A percentile compares a stretch with the other conserved stretches of the same genome.
These are phyloP conservation scores for Pimephales promelas DNA, from an alignment of 2,113 vertebrate species.

Conservation along the genomic window DNA sequence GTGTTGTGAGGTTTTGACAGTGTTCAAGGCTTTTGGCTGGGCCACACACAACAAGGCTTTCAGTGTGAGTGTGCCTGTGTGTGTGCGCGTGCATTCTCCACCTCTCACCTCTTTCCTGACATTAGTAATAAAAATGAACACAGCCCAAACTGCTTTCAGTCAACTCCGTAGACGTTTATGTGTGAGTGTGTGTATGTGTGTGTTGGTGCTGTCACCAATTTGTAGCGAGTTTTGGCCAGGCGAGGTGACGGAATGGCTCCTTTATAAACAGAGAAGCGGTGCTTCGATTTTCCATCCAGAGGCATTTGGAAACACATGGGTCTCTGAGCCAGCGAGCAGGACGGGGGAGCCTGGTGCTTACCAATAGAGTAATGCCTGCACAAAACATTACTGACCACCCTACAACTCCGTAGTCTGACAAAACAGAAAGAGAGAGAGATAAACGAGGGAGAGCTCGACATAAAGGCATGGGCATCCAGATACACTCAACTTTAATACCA, in stretches of 20 bases:
- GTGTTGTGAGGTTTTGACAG: constrained; percentile 24
- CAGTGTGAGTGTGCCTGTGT: constrained; percentile 39
- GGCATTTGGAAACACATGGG: constrained; percentile 81
- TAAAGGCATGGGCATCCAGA: constrained; percentile 47
- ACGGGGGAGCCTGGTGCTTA: constrained; percentile 52
- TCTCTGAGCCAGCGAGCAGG: constrained; percentile 64
- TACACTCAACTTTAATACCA: neutral
- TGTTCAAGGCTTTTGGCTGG: neutral
- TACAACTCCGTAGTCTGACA: neutral
- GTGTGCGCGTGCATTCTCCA: constrained; percentile 44
- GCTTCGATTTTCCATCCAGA: constrained; percentile 77
- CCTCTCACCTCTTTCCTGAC: constrained; percentile 60
- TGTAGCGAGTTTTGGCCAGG: constrained; percentile 66
- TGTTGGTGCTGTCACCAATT: constrained; percentile 74
- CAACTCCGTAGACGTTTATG: constrained; percentile 50
- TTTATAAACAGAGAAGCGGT: constrained; percentile 84
- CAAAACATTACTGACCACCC: constrained; percentile 39
- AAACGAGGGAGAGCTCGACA: constrained; percentile 57
- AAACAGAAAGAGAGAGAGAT: constrained; percentile 30
- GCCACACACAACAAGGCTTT: constrained; percentile 28
- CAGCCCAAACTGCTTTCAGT: constrained; percentile 54
- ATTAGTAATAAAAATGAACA: constrained; percentile 68
- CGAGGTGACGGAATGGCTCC: constrained; percentile 79
- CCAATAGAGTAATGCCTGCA: constrained; percentile 50
- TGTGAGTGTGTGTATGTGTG: constrained; percentile 46